Evolutionary conservation across 2,113 vertebrate genomes (phyloP), one percentile per base, ranked within the genome.

Genomic region (Microtus oregoni): DNA sequence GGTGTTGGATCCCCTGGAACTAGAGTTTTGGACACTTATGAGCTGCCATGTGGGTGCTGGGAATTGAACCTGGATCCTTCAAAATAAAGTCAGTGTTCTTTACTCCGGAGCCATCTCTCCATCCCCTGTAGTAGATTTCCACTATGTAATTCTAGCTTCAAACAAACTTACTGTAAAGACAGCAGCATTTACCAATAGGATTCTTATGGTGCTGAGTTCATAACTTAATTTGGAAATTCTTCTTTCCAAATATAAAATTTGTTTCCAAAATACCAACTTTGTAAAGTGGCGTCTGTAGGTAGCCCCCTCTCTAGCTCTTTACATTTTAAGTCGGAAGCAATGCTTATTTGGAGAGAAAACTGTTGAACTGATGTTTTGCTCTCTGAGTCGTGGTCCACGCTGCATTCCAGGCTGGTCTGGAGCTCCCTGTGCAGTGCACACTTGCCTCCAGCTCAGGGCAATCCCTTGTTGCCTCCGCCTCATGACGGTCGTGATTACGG

Each of bases 171-270:
- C 11, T 15, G n/a, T 70, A 75, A 94, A 78, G 94, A 73, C 92
- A 91, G 86, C 14, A 44, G 38, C 30, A 63, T 63, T 26, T 24
- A 63, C 32, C 12, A 58, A 67, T 41, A 92, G 75, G 72, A 76
- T 70, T 95, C 72, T 93, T 83, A 73, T n/a, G 89, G 24, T 47
- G 52, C n/a, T 86, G 22, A 38, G 44, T 89, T 89, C 38, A 79
- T 44, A 77, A 85, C 90, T 91, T 93, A 91, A 95, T 89, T 72
- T 22, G 41, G 47, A 55, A 81, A 35, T 79, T 93, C 24, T 92
- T 38, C 44, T 86, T 94, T 91, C 75, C 30, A 58, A 65, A 61
- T 24, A 35, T 55, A 13, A 93, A 94, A 95, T 90, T 61, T 76
- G 63, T 72, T 92, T 95, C 22, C 20, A 35, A 95, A 96, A 81